phyloP scores from a whole-genome alignment of 2,113 vertebrate genomes.

The Garra rufa region DNA sequence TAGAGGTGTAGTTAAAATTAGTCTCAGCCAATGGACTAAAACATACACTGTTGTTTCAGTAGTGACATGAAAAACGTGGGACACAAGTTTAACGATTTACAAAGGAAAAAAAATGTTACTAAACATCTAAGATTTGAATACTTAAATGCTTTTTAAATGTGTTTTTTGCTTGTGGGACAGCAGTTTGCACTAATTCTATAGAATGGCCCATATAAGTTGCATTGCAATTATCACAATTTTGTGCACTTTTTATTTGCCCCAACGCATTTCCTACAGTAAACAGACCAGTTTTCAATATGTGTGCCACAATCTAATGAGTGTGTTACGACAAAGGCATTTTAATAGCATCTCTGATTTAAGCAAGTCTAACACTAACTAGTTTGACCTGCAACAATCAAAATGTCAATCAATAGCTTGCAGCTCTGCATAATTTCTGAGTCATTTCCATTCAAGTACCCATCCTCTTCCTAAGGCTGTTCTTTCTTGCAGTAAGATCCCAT shows the following conservation, averaged over 20 bases:
- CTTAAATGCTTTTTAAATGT: too few species aligned
- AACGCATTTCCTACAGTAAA: neutral
- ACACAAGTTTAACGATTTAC: too few species aligned
- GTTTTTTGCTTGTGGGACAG: too few species aligned
- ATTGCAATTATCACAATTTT: too few species aligned
- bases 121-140: too few species aligned
- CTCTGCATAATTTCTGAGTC: slow-evolving; percentile 5
- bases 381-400: slow-evolving; percentile 22
- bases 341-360: neutral
- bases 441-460: slow-evolving; percentile 17
- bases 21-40: too few species aligned
- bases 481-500: slow-evolving; percentile 5
- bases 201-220: too few species aligned
- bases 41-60: too few species aligned
- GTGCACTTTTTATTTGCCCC: neutral
- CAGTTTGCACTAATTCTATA: too few species aligned
- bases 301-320: neutral
- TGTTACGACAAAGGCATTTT: neutral
- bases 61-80: too few species aligned
- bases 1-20: too few species aligned
- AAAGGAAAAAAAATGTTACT: too few species aligned
- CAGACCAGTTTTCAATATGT: neutral
- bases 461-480: neutral
- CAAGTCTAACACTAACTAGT: slow-evolving; percentile 26
- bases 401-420: slow-evolving; percentile 30